Evolutionary conservation across 2,113 vertebrate genomes (phyloP).

Genomic region (Lasiurus cinereus): DNA sequence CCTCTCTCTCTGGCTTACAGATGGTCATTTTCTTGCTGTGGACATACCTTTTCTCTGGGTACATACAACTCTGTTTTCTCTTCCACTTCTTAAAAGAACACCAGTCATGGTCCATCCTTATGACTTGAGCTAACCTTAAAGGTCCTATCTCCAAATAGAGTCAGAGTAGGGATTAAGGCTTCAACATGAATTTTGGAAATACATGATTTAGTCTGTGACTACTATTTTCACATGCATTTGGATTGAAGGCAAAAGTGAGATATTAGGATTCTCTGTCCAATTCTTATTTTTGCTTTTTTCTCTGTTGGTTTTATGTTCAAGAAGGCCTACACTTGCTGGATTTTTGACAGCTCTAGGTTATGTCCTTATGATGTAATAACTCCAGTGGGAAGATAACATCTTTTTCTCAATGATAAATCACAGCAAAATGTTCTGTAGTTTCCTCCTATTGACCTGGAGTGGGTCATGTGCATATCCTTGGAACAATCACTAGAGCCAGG

Average conservation of each 20-base stretch:
- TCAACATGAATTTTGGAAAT: not conserved
- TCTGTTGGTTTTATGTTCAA: constrained; percentile 34
- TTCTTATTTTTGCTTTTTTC: not conserved
- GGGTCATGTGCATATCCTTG: not conserved
- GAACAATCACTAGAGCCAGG: not conserved
- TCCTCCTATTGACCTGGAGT: not conserved
- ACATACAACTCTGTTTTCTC: not conserved
- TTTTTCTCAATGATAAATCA: not conserved
- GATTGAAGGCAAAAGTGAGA: not conserved
- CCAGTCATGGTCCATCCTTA: not conserved
- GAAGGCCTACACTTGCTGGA: not conserved
- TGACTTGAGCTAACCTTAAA: constrained; percentile 11
- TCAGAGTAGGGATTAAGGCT: not conserved
- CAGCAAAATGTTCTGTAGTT: not conserved
- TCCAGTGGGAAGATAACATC: not conserved
- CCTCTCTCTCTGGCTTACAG: not conserved
- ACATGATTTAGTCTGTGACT: not conserved
- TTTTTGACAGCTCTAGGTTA: not conserved
- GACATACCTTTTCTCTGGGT: not conserved
- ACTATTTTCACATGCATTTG: not conserved
- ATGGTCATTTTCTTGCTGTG: not conserved
- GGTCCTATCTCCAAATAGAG: not conserved
- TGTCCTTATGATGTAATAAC: constrained; percentile 13
- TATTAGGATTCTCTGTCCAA: not conserved
- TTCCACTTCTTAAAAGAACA: not conserved